Evolutionary conservation across 2,888 invertebrate genomes (phyloP).

Genomic region (Creontiades dilutus): DNA sequence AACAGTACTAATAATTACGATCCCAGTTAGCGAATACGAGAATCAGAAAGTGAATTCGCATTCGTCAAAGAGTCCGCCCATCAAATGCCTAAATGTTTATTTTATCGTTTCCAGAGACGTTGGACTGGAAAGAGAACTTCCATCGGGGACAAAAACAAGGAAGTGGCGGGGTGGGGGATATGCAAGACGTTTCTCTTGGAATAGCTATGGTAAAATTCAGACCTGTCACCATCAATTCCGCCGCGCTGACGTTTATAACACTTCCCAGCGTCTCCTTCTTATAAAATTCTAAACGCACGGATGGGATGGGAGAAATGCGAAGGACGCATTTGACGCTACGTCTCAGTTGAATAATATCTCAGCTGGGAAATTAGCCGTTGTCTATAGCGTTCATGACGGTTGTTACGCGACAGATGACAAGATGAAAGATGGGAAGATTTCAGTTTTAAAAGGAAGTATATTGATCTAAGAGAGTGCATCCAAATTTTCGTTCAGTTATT

Average conservation of each 20-base stretch:
- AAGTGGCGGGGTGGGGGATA: not conserved
- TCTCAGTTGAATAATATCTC: conserved; percentile 12
- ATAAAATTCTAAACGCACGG: conserved; percentile 16
- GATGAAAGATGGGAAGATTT: too few species aligned
- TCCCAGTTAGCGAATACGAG: too few species aligned
- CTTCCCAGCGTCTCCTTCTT: not conserved
- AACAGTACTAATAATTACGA: too few species aligned
- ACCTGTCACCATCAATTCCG: conserved; percentile 22
- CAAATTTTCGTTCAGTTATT: too few species aligned
- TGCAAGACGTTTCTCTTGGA: conserved; percentile 11
- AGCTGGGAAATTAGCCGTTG: not conserved
- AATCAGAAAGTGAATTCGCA: too few species aligned
- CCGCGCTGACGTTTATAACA: conserved; percentile 10
- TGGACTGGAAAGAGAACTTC: not conserved
- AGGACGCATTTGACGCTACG: not conserved
- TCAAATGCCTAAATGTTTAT: not conserved
- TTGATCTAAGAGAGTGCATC: too few species aligned
- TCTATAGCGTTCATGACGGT: not conserved
- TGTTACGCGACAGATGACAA: too few species aligned
- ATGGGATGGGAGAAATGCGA: not conserved
- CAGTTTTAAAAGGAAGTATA: too few species aligned
- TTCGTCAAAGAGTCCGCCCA: too few species aligned
- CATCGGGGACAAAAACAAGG: not conserved
- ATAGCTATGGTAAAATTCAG: conserved; percentile 22
- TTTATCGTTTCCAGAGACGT: not conserved